These are phyloP conservation scores for Dugesia japonica DNA, from an alignment of 2,888 invertebrate genomes.

Conservation along the genomic window DNA sequence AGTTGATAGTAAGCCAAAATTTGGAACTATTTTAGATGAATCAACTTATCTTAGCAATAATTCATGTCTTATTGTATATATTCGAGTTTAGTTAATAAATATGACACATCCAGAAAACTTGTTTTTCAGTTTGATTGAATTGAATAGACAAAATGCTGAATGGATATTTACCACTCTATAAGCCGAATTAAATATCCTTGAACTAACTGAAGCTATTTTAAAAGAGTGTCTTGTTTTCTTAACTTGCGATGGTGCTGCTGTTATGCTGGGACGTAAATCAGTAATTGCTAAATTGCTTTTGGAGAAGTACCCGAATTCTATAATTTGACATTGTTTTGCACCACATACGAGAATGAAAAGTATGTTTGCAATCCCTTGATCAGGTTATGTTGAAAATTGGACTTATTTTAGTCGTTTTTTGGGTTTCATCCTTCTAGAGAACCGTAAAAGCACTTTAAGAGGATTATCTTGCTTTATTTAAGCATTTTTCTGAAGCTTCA, in stretches of 20 bases:
- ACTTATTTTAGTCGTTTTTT: neutral
- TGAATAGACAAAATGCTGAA: neutral
- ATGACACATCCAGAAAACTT: neutral
- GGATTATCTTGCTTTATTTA: neutral
- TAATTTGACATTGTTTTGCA: neutral
- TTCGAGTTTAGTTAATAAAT: constrained; percentile 3
- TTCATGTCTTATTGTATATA: constrained; percentile 10
- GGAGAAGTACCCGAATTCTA: neutral
- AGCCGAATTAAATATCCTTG: neutral
- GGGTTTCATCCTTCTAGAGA: neutral
- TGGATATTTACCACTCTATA: neutral
- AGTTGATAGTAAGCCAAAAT: too few relatives aligned
- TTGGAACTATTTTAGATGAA: too few relatives aligned
- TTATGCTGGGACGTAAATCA: neutral
- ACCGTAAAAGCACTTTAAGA: neutral
- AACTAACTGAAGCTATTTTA: constrained; percentile 9
- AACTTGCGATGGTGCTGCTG: neutral
- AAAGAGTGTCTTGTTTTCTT: neutral
- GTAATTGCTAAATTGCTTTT: neutral
- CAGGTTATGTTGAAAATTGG: neutral
- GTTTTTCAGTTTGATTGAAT: neutral
- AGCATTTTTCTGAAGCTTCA: neutral
- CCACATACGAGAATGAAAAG: neutral
- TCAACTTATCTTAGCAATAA: too few relatives aligned
- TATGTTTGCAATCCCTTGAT: neutral